Conservation (phyloP, 2,888 invertebrate genomes). For the Campopleginae sp. region DNA sequence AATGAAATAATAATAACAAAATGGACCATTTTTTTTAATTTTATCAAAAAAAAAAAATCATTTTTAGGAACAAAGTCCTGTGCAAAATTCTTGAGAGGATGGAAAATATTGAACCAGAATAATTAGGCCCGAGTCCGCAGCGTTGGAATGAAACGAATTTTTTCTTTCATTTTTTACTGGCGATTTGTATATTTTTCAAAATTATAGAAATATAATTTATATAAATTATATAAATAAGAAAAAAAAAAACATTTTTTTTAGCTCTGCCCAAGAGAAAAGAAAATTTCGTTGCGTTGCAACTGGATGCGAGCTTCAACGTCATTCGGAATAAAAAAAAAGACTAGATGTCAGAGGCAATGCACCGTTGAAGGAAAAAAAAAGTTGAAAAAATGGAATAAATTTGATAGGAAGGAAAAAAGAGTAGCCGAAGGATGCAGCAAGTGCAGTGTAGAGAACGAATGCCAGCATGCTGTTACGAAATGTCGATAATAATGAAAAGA, state of each 20-base stretch:
- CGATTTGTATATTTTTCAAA: no score
- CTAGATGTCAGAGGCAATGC: neutral
- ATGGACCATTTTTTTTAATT: neutral
- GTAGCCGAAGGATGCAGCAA: neutral
- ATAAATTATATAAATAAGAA: no score
- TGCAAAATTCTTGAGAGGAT: neutral
- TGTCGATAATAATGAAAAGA: slow-evolving; percentile 41
- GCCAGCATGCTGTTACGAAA: neutral
- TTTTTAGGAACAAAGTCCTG: neutral
- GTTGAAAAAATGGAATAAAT: neutral
- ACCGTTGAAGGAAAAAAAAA: neutral
- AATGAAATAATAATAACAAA: neutral
- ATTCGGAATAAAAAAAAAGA: neutral
- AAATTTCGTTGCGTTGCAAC: neutral
- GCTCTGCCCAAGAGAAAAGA: no score
- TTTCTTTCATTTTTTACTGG: no score
- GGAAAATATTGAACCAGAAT: neutral
- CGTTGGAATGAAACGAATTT: no score
- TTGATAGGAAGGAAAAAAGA: neutral
- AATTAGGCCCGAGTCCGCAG: no score
- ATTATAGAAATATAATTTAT: neutral
- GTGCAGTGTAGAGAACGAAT: neutral
- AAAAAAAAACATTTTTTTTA: no score
- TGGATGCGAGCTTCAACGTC: no score
- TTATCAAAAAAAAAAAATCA: neutral